These are phyloP conservation scores for Beroe ovata DNA, from an alignment of 37 sponge, comb jelly and placozoan genomes.

Conservation along the genomic window DNA sequence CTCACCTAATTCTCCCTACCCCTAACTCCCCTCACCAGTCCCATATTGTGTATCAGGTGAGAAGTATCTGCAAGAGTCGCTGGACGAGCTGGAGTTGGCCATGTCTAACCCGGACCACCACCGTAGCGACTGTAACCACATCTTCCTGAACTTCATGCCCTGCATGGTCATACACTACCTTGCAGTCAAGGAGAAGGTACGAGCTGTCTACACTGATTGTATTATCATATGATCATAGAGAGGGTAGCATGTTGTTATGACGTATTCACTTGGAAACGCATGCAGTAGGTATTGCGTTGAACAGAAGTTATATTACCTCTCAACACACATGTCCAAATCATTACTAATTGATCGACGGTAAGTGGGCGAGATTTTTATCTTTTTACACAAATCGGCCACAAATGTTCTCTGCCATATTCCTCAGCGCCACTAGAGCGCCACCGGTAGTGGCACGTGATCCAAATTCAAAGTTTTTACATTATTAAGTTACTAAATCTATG, in stretches of 20 bases:
- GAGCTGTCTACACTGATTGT: conserved; percentile 5
- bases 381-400: too few species aligned
- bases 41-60: conserved; percentile 69
- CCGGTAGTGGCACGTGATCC: too few species aligned
- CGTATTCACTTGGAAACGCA: neutral
- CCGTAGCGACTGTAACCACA: conserved; percentile 94
- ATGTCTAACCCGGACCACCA: conserved; percentile 75
- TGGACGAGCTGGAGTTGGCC: conserved; percentile 90
- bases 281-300: too few species aligned
- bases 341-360: too few species aligned
- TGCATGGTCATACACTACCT: conserved; percentile 87
- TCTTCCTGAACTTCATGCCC: conserved; percentile 95
- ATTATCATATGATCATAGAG: neutral
- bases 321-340: too few species aligned
- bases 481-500: too few species aligned
- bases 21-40: neutral
- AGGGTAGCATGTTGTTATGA: neutral
- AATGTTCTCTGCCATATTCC: too few species aligned
- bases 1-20: neutral
- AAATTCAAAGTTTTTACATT: too few species aligned
- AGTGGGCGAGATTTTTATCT: too few species aligned
- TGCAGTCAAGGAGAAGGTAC: conserved; percentile 75
- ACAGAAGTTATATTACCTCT: too few species aligned
- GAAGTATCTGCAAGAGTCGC: conserved; percentile 87
- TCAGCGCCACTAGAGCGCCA: too few species aligned